phyloP scores from a whole-genome alignment of 2,797 vertebrate species.

The Mus spretus region DNA sequence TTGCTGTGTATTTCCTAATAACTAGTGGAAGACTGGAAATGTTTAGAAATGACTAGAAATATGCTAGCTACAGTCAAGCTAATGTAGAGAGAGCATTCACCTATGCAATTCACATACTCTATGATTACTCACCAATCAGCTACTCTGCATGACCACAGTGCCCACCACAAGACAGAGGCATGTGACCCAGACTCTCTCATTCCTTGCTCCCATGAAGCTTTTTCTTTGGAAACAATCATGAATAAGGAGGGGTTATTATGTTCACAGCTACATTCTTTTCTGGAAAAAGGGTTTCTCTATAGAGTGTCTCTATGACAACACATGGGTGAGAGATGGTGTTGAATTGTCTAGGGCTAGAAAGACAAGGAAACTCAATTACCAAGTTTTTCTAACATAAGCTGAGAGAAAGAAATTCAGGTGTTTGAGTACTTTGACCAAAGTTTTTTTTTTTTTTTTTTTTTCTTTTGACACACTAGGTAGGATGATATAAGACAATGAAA shows the following conservation, averaged over 20 bases:
- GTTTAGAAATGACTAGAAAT: neutral
- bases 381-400: constrained; percentile 40
- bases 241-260: neutral
- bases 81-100: neutral
- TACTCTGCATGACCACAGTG: neutral
- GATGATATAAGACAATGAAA: neutral
- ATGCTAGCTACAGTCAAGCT: neutral
- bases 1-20: neutral
- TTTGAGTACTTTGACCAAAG: neutral
- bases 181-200: neutral
- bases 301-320: neutral
- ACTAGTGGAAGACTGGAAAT: neutral
- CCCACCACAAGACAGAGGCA: neutral
- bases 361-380: neutral
- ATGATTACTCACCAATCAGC: neutral
- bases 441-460: neutral
- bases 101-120: neutral
- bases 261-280: neutral
- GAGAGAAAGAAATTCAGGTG: neutral
- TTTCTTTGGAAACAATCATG: neutral
- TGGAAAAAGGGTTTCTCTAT: neutral
- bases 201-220: neutral
- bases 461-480: neutral
- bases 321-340: neutral
- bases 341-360: neutral